Base-by-base conservation (phyloP, 37 sponge, comb jelly and placozoan genomes). In the Aplysina aerophoba region DNA sequence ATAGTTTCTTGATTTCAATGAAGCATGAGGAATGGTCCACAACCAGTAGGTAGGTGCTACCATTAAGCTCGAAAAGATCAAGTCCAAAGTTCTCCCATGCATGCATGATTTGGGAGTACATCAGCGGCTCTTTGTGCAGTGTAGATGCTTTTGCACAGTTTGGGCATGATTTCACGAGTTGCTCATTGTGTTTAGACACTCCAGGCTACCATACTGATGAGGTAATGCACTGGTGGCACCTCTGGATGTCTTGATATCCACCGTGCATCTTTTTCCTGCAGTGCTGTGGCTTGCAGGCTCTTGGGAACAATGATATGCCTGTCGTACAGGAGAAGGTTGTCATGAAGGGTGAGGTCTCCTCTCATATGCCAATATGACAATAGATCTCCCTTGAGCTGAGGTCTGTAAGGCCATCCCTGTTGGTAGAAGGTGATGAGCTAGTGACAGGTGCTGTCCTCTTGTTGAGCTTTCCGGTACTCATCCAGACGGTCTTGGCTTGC, bases 271-370 rank as follows among this genome's bases (percentile, higher is more conserved):
- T 79, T n/a, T n/a, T n/a, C n/a, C 30, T 39, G 24, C 41, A 77
- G 78, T 79, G 79, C 44, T 28, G n/a, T 40, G 13, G 54, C 55
- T 67, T 83, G 83, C 44, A 67, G 27, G 39, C 27, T 35, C 68
- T 67, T 67, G 28, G 68, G 83, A 50, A 83, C 68, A 66, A 83
- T 33, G 20, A 83, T 83, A 19, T 68, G 21, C 22, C 35, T 67
- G 30, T 40, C 68, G 65, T 41, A 67, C 50, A 83, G 68, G 53
- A 83, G 83, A 25, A 82, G 83, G 4, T 67, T 68, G 15, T 50
- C 39, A 53, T 66, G 31, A 27, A 83, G 50, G 40, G 83, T 67
- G 40, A 83, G 68, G n/a, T 83, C 68, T 17, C 68, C 83, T 67
- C 71, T 31, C 66, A 66, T 50, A 17, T 24, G 54, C 83, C 83